A percentile compares a stretch with the other conserved stretches of the same genome.
Conservation (phyloP, 2,888 invertebrate species). For the Melanargia galathea region DNA sequence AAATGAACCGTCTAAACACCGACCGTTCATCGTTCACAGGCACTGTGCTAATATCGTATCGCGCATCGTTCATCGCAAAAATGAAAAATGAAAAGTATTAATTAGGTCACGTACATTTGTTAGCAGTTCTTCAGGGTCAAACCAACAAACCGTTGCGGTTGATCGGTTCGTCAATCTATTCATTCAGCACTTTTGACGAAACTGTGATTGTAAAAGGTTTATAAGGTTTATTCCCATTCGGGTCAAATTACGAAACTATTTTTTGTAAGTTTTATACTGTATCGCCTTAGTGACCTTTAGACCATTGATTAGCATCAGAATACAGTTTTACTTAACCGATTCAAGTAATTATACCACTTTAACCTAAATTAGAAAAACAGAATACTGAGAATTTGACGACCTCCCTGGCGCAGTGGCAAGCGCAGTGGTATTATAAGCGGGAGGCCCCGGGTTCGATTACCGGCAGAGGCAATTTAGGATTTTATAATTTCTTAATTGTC, state of each 20-base stretch:
- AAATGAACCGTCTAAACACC: no score
- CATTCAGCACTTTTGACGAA: neutral
- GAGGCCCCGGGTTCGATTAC: no score
- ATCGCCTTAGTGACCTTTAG: neutral
- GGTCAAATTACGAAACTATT: neutral
- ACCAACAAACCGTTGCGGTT: neutral
- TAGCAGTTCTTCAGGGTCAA: neutral
- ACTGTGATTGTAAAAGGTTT: neutral
- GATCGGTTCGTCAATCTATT: neutral
- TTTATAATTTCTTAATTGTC: no score
- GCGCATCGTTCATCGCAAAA: no score
- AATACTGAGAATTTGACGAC: no score
- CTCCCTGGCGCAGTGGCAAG: no score
- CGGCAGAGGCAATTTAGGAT: no score
- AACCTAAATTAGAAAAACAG: neutral
- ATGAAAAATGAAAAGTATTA: no score
- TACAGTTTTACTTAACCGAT: neutral
- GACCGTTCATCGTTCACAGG: no score
- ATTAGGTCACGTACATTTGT: neutral
- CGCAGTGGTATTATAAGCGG: no score
- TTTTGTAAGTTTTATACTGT: neutral
- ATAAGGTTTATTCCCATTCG: constrained; percentile 1
- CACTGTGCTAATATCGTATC: no score
- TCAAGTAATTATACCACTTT: no score
- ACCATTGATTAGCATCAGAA: neutral